Evolutionary conservation across 2,797 vertebrate species (phyloP).

Genomic region (Coranthus polyacanthus): DNA sequence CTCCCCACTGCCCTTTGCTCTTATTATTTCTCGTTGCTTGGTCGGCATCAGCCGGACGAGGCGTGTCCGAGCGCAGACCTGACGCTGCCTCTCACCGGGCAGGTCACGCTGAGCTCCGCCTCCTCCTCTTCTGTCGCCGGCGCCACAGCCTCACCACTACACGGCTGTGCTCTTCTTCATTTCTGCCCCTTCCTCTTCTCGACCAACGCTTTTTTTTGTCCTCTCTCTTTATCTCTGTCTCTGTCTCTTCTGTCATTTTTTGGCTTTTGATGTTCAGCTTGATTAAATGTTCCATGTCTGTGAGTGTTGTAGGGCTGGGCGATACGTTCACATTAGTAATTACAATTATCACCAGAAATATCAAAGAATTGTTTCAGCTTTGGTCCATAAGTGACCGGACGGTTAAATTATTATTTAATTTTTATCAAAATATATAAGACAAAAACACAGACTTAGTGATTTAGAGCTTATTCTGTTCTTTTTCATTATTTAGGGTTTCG

Average conservation of each 20-base stretch:
- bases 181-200: slow-evolving; percentile 45
- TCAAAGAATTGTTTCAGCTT: too few relatives aligned
- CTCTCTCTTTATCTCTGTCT: slow-evolving; percentile 6
- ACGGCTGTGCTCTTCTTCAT: slow-evolving; percentile 56
- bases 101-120: slow-evolving; percentile 62
- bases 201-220: slow-evolving; percentile 4
- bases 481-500: too few relatives aligned
- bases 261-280: slow-evolving; percentile 73
- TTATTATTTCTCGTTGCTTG: slow-evolving; percentile 72
- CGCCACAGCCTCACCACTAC: slow-evolving; percentile 50
- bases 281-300: slow-evolving; percentile 75
- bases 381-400: too few relatives aligned
- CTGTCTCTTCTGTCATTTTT: slow-evolving; percentile 42
- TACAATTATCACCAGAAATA: too few relatives aligned
- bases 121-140: slow-evolving; percentile 27
- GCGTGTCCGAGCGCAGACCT: slow-evolving; percentile 62
- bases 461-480: too few relatives aligned
- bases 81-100: slow-evolving; percentile 71
- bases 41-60: slow-evolving; percentile 72
- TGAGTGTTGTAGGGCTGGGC: slow-evolving; percentile 55
- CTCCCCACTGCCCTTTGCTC: slow-evolving; percentile 65
- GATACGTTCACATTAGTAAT: too few relatives aligned
- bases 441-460: too few relatives aligned
- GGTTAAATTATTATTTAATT: too few relatives aligned
- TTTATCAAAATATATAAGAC: too few relatives aligned